A percentile compares a stretch with the other conserved stretches of the same genome.
Evolutionary conservation across 2,113 vertebrate genomes (phyloP).

Genomic region (Platysternon megacephalum): DNA sequence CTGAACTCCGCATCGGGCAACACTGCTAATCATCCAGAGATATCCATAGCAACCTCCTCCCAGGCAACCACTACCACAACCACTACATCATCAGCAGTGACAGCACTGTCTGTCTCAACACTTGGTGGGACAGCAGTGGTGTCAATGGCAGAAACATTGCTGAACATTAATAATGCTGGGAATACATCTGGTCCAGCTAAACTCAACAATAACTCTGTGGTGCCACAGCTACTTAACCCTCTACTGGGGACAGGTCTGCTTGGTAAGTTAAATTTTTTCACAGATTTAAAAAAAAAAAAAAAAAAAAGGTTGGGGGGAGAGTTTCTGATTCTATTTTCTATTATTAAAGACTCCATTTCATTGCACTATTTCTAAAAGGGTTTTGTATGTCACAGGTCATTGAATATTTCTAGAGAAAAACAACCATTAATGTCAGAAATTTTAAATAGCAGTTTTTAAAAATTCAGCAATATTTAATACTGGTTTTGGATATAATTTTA

Average conservation of each 20-base stretch:
- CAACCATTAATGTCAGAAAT: conserved; percentile 18
- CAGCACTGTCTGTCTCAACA: conserved; percentile 88
- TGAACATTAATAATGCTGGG: conserved; percentile 82
- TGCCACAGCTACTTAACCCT: conserved; percentile 88
- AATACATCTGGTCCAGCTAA: conserved; percentile 79
- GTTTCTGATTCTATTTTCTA: conserved; percentile 62
- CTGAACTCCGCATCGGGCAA: conserved; percentile 84
- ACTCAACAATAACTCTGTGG: conserved; percentile 80
- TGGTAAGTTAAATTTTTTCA: conserved; percentile 79
- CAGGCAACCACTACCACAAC: conserved; percentile 90
- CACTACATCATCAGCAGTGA: conserved; percentile 91
- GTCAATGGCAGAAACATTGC: conserved; percentile 85
- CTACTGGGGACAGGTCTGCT: conserved; percentile 86
- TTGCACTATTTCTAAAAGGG: conserved; percentile 57
- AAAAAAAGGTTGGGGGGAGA: conserved; percentile 21
- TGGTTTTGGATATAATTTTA: conserved; percentile 25
- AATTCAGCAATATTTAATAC: neutral
- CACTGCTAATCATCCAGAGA: conserved; percentile 90
- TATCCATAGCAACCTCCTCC: conserved; percentile 92
- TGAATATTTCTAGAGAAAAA: conserved; percentile 57
- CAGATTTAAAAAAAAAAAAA: conserved; percentile 68
- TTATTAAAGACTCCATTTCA: conserved; percentile 66
- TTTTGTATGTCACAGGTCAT: conserved; percentile 64
- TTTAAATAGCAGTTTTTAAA: neutral
- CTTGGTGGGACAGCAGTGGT: conserved; percentile 88